Conservation (phyloP, 1,140 invertebrate species). For the Megalopta genalis region DNA sequence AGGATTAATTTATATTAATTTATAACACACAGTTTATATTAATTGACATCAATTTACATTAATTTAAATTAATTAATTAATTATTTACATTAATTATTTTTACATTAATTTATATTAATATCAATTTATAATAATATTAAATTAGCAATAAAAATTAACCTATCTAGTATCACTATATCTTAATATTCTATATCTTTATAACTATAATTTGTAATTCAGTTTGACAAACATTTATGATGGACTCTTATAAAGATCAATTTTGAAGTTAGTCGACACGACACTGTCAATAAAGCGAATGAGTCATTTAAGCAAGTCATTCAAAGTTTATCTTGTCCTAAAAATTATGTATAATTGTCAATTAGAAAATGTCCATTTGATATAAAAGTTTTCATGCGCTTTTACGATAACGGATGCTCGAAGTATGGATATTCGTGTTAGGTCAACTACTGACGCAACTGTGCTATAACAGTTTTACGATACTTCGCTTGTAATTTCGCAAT, state of each 20-base stretch:
- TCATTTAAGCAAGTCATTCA: background rate
- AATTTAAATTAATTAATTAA: no score
- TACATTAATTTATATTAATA: no score
- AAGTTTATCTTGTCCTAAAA: constrained; percentile 2
- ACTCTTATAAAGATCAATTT: background rate
- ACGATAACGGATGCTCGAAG: background rate
- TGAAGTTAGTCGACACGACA: background rate
- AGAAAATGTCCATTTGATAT: background rate
- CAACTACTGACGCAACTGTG: background rate
- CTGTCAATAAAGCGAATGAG: background rate
- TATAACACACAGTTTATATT: no score
- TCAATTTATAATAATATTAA: no score
- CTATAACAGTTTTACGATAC: constrained; percentile 1
- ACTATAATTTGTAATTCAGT: no score
- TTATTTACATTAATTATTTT: no score
- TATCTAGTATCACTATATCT: no score
- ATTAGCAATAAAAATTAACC: no score
- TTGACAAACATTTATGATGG: background rate
- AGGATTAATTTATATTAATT: no score
- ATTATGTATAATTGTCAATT: background rate
- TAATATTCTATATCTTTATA: no score
- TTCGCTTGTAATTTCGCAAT: background rate
- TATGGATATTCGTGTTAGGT: constrained; percentile 19
- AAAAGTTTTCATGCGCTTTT: background rate
- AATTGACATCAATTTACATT: no score